Base-by-base conservation (phyloP, 2,888 invertebrate genomes). In the Plagodis pulveraria region DNA sequence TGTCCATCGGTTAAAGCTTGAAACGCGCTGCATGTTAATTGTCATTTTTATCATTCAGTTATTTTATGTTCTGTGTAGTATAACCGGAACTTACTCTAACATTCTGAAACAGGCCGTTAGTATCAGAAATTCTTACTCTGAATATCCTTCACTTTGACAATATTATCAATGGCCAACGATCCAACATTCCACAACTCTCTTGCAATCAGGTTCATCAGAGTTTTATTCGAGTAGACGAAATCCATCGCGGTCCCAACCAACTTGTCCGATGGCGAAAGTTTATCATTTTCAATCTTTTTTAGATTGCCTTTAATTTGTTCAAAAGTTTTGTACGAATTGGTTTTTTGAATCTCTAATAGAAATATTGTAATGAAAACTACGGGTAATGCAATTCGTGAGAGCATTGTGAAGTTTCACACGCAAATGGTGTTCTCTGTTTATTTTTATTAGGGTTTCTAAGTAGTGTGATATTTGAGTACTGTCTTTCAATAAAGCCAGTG, bases 151-250 rank as follows among this genome's bases (percentile, higher is more conserved):
- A 81, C 41, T 48, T 83, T 81, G 11, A 86, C 86, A 53, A 89
- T 84, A 41, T 64, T 84, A 58, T 90, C 89, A 38, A 90, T 83
- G 2, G 84, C 84, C 22, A 62, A 76, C 0, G 89, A 81, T 0
- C 91, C 91, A 5, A 87, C 70, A 42, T 89, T 86, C 91, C 90
- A 91, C 9, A 91, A 63, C 50, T 90, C 89, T 40, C 83, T 73
- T 0, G 90, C 91, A 2, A 91, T 71, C 38, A 90, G 68, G 58
- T 80, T 84, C 89, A 91, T 89, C 6, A 91, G 66, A 0, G 89
- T 88, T 66, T 74, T 82, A 53, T 90, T 89, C 0, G 89, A 89
- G 63, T 89, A 86, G 2, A 89, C 80, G 5, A 89, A 86, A 61
- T 90, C 86, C 82, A 90, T 86, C 0, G 87, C 88, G 57, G 83